Evolutionary conservation across 2,797 vertebrate species (phyloP).

Genomic region (Oophaga sylvatica): DNA sequence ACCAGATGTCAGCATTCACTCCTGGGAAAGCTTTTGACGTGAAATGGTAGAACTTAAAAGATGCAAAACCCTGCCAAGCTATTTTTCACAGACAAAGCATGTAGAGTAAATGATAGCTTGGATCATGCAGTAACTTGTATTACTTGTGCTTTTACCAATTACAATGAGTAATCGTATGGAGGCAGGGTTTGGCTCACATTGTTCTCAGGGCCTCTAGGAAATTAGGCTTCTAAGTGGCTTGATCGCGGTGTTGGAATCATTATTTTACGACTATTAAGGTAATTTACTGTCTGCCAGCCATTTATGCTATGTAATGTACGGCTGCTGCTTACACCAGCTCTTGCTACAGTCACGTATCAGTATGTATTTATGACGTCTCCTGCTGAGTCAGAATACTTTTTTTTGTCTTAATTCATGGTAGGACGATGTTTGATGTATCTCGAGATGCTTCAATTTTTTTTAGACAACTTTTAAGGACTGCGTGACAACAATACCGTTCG

Average conservation of each 20-base stretch:
- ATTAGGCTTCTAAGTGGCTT: slow-evolving; percentile 1
- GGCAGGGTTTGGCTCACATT: slow-evolving; percentile 20
- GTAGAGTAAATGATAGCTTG: slow-evolving; percentile 48
- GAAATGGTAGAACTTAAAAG: slow-evolving; percentile 58
- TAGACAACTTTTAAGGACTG: not conserved
- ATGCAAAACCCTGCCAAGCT: slow-evolving; percentile 55
- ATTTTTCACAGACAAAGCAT: slow-evolving; percentile 59
- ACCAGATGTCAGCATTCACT: slow-evolving; percentile 59
- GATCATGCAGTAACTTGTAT: not conserved
- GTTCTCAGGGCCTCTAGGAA: slow-evolving; percentile 26
- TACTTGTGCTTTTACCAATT: slow-evolving; percentile 41
- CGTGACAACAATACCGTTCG: not conserved
- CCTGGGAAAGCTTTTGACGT: slow-evolving; percentile 49
- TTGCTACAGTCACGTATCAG: slow-evolving; percentile 8
- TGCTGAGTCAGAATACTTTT: slow-evolving; percentile 8
- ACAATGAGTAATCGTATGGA: slow-evolving; percentile 29
- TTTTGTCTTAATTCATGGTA: not conserved
- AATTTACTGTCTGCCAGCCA: slow-evolving; percentile 21
- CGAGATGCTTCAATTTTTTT: not conserved
- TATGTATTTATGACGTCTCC: slow-evolving; percentile 18
- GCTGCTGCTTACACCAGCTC: not conserved
- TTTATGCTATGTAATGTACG: slow-evolving; percentile 1
- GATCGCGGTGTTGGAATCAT: not conserved
- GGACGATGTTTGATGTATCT: not conserved
- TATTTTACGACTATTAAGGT: slow-evolving; percentile 26